A percentile compares a stretch with the other conserved stretches of the same genome.
These are phyloP conservation scores for Apteryx owenii DNA, from an alignment of 2,113 vertebrate species.

Conservation along the genomic window DNA sequence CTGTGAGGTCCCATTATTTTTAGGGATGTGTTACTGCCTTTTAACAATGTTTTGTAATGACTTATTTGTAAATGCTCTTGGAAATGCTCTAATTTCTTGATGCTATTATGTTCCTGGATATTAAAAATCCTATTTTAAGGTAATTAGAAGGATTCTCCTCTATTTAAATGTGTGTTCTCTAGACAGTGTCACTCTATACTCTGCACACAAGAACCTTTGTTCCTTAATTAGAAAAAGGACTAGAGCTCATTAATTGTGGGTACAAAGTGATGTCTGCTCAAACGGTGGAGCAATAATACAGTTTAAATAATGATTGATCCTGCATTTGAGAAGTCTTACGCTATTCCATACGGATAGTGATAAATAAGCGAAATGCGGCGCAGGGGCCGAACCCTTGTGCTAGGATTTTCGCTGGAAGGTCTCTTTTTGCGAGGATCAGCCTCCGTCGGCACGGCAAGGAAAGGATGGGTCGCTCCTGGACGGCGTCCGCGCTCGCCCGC, in stretches of 20 bases:
- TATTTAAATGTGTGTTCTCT: conserved; percentile 67
- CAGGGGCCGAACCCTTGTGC: background rate
- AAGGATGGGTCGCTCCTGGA: background rate
- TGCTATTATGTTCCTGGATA: conserved; percentile 73
- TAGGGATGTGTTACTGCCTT: conserved; percentile 54
- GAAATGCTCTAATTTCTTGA: conserved; percentile 66
- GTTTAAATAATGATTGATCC: conserved; percentile 59
- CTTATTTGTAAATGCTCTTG: conserved; percentile 74
- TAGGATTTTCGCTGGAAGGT: conserved; percentile 20
- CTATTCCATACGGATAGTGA: background rate
- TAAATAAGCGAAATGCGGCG: conserved; percentile 27
- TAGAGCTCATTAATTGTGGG: conserved; percentile 76
- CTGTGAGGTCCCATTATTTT: conserved; percentile 48
- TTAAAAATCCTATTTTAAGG: conserved; percentile 77
- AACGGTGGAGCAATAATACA: conserved; percentile 53
- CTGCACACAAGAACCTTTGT: conserved; percentile 73
- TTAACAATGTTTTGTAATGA: conserved; percentile 66
- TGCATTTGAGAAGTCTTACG: background rate
- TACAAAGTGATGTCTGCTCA: conserved; percentile 69
- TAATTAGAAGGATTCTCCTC: conserved; percentile 73
- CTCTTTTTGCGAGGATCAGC: conserved; percentile 48
- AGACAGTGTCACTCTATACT: conserved; percentile 71
- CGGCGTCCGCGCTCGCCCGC: background rate
- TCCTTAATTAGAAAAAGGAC: conserved; percentile 78
- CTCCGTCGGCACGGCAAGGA: conserved; percentile 42